phyloP scores from a whole-genome alignment of 2,888 invertebrate genomes.

The Malthinus seriepunctatus region DNA sequence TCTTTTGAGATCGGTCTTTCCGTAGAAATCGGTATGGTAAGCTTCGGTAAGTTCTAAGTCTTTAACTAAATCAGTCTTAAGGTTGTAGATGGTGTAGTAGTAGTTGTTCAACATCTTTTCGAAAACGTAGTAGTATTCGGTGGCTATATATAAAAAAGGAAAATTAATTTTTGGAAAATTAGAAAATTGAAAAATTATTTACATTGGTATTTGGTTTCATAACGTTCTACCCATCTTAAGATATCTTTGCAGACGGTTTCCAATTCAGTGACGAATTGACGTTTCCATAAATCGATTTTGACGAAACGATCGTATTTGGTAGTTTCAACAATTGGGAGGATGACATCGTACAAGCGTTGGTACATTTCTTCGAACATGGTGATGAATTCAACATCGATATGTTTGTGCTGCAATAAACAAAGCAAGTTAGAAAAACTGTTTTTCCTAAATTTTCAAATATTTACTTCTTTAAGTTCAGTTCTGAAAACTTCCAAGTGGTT shows the following conservation, averaged over 20 bases:
- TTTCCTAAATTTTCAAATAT: neutral
- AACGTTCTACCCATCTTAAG: neutral
- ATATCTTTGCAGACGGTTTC: neutral
- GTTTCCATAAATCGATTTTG: neutral
- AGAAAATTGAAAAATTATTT: too few species aligned
- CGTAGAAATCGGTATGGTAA: too few species aligned
- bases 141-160: neutral
- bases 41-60: neutral
- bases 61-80: constrained; percentile 1
- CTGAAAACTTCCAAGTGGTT: neutral
- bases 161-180: too few species aligned
- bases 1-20: neutral
- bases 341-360: neutral
- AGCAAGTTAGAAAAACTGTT: neutral
- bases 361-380: neutral
- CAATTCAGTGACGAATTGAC: constrained; percentile 1
- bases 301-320: constrained; percentile 1
- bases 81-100: neutral
- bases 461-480: neutral
- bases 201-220: constrained; percentile 1
- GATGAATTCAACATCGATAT: neutral
- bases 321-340: neutral
- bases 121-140: neutral
- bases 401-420: too few species aligned
- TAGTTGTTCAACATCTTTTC: neutral